Evolutionary conservation across 2,113 vertebrate genomes (phyloP).

Genomic region (Hepsetus odoe): DNA sequence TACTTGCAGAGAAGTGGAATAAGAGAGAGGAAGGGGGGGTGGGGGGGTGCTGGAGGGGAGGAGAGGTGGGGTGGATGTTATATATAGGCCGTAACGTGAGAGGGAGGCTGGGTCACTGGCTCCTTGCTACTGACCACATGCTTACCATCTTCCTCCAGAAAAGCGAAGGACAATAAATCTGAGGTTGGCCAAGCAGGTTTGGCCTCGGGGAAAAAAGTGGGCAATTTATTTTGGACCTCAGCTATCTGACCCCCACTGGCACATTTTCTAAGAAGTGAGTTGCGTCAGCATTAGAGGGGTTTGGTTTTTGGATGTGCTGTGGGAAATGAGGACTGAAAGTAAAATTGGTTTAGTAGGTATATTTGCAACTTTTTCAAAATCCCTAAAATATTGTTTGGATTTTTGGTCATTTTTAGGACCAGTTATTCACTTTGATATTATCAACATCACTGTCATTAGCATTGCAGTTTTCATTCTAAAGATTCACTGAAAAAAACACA

Average conservation of each 20-base stretch:
- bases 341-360: background rate
- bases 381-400: background rate
- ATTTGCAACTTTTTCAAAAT: background rate
- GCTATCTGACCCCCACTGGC: conserved; percentile 46
- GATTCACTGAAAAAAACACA: background rate
- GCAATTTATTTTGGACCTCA: conserved; percentile 63
- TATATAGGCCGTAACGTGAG: conserved; percentile 94
- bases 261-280: conserved; percentile 48
- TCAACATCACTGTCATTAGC: background rate
- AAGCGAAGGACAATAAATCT: conserved; percentile 66
- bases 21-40: conserved; percentile 82
- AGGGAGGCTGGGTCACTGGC: conserved; percentile 88
- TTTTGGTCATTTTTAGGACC: background rate
- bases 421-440: background rate
- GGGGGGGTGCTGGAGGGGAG: conserved; percentile 70
- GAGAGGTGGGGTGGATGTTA: conserved; percentile 82
- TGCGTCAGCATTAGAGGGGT: conserved; percentile 35
- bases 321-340: background rate
- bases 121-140: conserved; percentile 83
- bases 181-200: conserved; percentile 58
- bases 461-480: background rate
- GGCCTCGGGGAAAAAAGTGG: conserved; percentile 56
- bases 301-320: conserved; percentile 30
- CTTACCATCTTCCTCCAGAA: conserved; percentile 80
- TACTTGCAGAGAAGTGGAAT: conserved; percentile 81